These are phyloP conservation scores for Lagocephalus sceleratus DNA, from an alignment of 2,797 vertebrate genomes.

Conservation along the genomic window DNA sequence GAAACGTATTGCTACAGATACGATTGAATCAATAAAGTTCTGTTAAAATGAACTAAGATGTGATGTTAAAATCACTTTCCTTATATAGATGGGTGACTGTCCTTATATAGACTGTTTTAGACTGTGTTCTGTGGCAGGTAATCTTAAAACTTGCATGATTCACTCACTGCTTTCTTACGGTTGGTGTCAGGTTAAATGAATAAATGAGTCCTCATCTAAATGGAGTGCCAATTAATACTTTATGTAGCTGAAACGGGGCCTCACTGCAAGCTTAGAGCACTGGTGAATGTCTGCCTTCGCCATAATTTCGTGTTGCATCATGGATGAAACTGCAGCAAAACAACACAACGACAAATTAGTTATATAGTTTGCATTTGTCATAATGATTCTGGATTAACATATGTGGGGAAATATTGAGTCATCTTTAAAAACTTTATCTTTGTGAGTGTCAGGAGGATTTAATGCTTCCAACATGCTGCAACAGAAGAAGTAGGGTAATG, in stretches of 20 bases:
- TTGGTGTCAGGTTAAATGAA: constrained; percentile 48
- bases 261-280: constrained; percentile 21
- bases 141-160: constrained; percentile 1
- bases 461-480: no score
- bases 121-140: no score
- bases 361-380: neutral
- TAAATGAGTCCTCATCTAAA: constrained; percentile 37
- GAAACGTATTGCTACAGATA: no score
- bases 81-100: no score
- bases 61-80: no score
- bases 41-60: no score
- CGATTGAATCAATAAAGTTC: no score
- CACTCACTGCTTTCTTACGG: constrained; percentile 30
- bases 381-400: constrained; percentile 11
- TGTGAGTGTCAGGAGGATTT: neutral
- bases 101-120: no score
- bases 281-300: neutral
- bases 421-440: constrained; percentile 4
- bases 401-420: constrained; percentile 9
- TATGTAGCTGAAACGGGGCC: constrained; percentile 30
- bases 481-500: no score
- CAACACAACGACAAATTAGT: constrained; percentile 29
- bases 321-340: constrained; percentile 40
- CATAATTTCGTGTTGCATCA: constrained; percentile 28
- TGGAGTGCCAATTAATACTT: constrained; percentile 49